Conservation (phyloP, 2,888 invertebrate species). For the Blastobasis lacticolella region DNA sequence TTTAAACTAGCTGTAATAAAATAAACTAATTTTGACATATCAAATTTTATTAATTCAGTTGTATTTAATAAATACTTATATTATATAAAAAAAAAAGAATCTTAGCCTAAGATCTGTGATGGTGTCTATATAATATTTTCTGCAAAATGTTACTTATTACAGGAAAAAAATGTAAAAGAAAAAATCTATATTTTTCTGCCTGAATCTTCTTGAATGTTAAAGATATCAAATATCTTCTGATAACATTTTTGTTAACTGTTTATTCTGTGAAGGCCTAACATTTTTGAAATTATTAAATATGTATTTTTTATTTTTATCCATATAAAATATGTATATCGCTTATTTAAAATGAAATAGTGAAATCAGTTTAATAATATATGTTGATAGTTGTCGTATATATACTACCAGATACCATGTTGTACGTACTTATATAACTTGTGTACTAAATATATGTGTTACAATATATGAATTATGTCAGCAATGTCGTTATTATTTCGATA, state of each 20-base stretch:
- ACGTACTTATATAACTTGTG: constrained; percentile 42
- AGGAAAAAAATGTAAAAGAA: constrained; percentile 31
- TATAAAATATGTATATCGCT: too few relatives aligned
- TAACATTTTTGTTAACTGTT: constrained; percentile 5
- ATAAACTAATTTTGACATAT: constrained; percentile 23
- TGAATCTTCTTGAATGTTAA: constrained; percentile 39
- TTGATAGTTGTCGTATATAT: constrained; percentile 21
- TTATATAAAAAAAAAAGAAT: constrained; percentile 16
- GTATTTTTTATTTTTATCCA: too few relatives aligned
- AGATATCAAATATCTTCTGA: constrained; percentile 59
- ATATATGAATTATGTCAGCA: constrained; percentile 67
- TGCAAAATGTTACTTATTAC: constrained; percentile 10
- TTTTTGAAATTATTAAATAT: background rate
- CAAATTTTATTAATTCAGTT: constrained; percentile 25
- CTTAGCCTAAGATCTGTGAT: constrained; percentile 49
- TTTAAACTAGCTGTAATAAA: constrained; percentile 17
- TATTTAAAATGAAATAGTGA: too few relatives aligned
- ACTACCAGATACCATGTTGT: constrained; percentile 33
- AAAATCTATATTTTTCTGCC: constrained; percentile 49
- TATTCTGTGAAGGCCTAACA: constrained; percentile 16
- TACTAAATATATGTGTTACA: constrained; percentile 59
- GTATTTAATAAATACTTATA: constrained; percentile 15
- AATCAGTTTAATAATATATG: constrained; percentile 30
- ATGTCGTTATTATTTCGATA: constrained; percentile 20
- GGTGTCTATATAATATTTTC: constrained; percentile 49